Base-by-base conservation (phyloP, 2,113 vertebrate species). In the Oxyura jamaicensis region DNA sequence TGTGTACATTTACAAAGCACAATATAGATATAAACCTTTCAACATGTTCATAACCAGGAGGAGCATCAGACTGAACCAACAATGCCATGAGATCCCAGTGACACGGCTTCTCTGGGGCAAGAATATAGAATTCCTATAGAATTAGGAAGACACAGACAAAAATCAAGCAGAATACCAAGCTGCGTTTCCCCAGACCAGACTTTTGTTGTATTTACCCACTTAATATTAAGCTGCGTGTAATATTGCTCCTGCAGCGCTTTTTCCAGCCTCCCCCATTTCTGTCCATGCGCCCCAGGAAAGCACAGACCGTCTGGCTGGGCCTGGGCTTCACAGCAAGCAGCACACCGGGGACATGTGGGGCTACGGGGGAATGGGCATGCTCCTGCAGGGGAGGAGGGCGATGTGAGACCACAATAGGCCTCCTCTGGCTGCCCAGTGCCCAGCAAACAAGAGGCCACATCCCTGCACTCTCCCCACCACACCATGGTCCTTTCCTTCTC, bases 361-460 rank as follows among this genome's bases (percentile, higher is more conserved):
- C 55, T 29, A 23, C 17, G 63, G 25, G 36, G 33, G 18, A 83
- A 12, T 3, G 8, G 4, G 14, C 23, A 5, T 8, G 14, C 36
- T 77, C 21, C n/a, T 39, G 6, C 9, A 15, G 17, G 41, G 36
- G 68, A 44, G 46, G 41, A 63, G 62, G 53, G 28, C 50, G 68
- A 68, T 62, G 48, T 6, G 15, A 68, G 39, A 62, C 31, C 3
- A 4, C 3, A 4, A 20, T 19, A 46, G 41, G 46, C 29, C 56
- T 56, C n/a, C 6, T 44, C 15, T 0, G 1, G 42, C 48, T 58
- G 33, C 19, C 1, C 0, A 52, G 0, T 26, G 68, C 23, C 66
- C 46, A 55, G 53, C 3, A 14, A 73, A 74, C 59, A 74, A 15
- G 5, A 62, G 22, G 21, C 15, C 44, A 44, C 10, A 10, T 36